These are phyloP conservation scores for Papilio polytes DNA, from an alignment of 1,140 invertebrate species.

Conservation along the genomic window DNA sequence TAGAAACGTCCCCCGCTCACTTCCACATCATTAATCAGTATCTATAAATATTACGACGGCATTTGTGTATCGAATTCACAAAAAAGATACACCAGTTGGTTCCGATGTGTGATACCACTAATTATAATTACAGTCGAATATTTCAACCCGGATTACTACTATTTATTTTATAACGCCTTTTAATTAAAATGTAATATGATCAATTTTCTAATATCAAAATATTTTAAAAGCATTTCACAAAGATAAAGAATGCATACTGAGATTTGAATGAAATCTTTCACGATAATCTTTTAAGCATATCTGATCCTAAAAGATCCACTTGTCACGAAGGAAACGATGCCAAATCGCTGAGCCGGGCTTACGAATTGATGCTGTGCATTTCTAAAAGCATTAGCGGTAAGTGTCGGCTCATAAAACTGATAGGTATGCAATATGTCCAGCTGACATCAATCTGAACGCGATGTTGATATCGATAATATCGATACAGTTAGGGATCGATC, in stretches of 20 bases:
- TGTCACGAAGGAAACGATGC: constrained; percentile 49
- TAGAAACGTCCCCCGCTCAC: constrained; percentile 67
- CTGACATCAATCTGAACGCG: constrained; percentile 60
- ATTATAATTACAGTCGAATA: constrained; percentile 32
- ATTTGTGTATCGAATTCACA: constrained; percentile 77
- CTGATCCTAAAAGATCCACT: constrained; percentile 56
- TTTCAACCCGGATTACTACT: background rate
- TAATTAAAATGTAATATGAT: background rate
- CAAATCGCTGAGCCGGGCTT: constrained; percentile 59
- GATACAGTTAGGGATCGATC: constrained; percentile 52
- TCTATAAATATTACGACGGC: constrained; percentile 77
- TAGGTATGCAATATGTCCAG: constrained; percentile 72
- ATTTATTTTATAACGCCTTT: background rate
- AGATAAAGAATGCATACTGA: background rate
- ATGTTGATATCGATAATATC: constrained; percentile 57
- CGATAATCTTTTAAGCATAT: constrained; percentile 45
- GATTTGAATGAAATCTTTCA: constrained; percentile 29
- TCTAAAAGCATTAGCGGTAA: constrained; percentile 71
- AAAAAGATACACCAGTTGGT: constrained; percentile 44
- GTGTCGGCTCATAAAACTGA: constrained; percentile 76
- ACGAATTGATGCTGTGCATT: constrained; percentile 69
- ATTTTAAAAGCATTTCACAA: too few species aligned
- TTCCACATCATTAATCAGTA: constrained; percentile 81
- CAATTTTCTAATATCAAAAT: background rate
- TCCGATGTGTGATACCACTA: constrained; percentile 39